Conservation (phyloP, 1,140 invertebrate species). For the Procambarus clarkii region DNA sequence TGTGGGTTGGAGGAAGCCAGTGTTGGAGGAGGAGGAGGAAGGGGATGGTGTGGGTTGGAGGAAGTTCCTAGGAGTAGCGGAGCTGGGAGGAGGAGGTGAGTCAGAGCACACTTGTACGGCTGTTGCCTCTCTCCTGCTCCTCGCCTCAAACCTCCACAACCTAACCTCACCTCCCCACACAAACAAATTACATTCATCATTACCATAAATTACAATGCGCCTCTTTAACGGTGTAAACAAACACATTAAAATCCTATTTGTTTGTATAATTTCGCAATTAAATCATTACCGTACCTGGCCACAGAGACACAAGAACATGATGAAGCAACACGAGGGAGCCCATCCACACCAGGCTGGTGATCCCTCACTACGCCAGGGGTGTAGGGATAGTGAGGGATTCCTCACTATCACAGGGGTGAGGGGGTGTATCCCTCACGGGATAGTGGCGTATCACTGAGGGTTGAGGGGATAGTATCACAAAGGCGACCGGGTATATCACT, state of each 20-base stretch:
- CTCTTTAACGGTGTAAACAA: no score
- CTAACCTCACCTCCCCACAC: no score
- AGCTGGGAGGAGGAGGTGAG: neutral
- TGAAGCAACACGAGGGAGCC: neutral
- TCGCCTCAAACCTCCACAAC: neutral
- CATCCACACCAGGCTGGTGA: neutral
- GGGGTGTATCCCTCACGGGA: no score
- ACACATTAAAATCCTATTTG: no score
- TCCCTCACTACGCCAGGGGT: neutral
- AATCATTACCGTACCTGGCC: neutral
- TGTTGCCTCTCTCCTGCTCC: neutral
- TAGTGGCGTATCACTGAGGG: no score
- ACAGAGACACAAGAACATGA: slow-evolving; percentile 5
- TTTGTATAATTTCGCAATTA: neutral
- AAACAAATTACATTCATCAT: neutral
- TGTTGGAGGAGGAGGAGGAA: neutral
- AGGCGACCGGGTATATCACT: no score
- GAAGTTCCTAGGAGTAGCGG: neutral
- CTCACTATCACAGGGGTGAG: no score
- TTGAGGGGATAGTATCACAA: no score
- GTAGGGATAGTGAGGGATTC: neutral
- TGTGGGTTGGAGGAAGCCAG: neutral
- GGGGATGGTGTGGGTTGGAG: neutral
- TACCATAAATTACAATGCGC: neutral
- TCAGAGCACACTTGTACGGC: slow-evolving; percentile 13